Percentiles rank a stretch among this genome's conserved stretches.
Conservation (phyloP, 2,797 vertebrate genomes). For the Diglossa cyanea region DNA sequence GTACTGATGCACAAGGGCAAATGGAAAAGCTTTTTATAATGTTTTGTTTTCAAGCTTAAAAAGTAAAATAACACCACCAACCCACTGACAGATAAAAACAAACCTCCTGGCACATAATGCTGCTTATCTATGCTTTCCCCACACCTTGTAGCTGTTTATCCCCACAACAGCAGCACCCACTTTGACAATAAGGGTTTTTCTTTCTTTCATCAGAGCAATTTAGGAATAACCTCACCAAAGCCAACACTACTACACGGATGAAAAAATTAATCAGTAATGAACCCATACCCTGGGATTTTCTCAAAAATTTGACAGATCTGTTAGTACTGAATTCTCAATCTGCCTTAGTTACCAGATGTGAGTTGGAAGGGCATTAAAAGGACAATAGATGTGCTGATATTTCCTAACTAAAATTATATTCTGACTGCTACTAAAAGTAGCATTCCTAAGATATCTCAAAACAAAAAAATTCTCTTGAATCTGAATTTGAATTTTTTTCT, state of each 20-base stretch:
- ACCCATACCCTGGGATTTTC: constrained; percentile 41
- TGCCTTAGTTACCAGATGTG: constrained; percentile 32
- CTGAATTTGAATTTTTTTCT: background rate
- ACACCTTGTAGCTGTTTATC: background rate
- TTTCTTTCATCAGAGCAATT: background rate
- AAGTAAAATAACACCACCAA: background rate
- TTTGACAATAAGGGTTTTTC: background rate
- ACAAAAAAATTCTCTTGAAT: background rate
- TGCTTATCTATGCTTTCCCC: background rate
- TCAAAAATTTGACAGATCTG: constrained; percentile 56
- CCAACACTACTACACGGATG: background rate
- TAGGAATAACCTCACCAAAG: constrained; percentile 9
- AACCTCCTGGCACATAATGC: background rate
- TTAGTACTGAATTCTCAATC: constrained; percentile 43
- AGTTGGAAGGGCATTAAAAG: constrained; percentile 42
- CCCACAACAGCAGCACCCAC: background rate
- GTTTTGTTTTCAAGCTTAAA: background rate
- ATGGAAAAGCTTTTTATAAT: background rate
- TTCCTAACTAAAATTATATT: background rate
- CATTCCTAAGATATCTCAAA: background rate
- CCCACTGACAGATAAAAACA: background rate
- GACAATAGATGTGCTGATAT: constrained; percentile 11
- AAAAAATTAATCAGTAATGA: constrained; percentile 49
- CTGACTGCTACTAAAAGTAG: background rate
- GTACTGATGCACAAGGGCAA: background rate